Base-by-base conservation (phyloP, 2,113 vertebrate genomes). In the Cephalopholis sonnerati region DNA sequence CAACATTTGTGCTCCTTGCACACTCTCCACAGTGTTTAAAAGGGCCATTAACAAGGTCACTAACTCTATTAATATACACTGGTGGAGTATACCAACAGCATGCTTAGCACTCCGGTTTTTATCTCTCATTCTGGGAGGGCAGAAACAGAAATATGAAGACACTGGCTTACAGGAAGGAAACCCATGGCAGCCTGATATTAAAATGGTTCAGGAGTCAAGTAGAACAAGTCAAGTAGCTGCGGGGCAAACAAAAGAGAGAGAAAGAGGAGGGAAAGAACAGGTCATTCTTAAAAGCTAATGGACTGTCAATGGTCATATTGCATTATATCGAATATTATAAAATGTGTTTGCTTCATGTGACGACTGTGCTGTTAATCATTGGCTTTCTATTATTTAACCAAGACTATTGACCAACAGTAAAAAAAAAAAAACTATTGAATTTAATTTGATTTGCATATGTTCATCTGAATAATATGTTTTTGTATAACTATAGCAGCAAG, bases 141-240 rank as follows among this genome's bases (percentile, higher is more conserved):
- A 86, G 80, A 82, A 89, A 66, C 81, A 87, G 87, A 92, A 90
- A 91, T 88, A 87, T 83, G 82, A 89, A 93, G 82, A 84, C 63
- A 70, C 68, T 51, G 88, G 84, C 88, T 91, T 77, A 90, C 89
- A 91, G 89, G 89, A 91, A 91, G 91, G 90, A 91, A 91, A 91
- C 67, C 76, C 85, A 57, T 84, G 90, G 88, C 92, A 93, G 91
- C 77, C 88, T 90, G 91, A 91, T 92, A 92, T 93, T 92, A 91
- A 93, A 93, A 93, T 92, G 93, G 92, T 93, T 92, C 92, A 93
- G 91, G 91, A 93, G 93, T 93, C 93, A 93, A 94, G 93, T 93
- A 92, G 92, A 93, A 93, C 93, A 90, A 92, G 92, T 91, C 86
- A 88, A 92, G 89, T 77, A 90, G 93, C 93, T 91, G 15, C 70